Percentiles rank a stretch among this genome's conserved stretches.
Conservation (phyloP, 2,797 vertebrate genomes). For the Microctenopoma steveboyesi region DNA sequence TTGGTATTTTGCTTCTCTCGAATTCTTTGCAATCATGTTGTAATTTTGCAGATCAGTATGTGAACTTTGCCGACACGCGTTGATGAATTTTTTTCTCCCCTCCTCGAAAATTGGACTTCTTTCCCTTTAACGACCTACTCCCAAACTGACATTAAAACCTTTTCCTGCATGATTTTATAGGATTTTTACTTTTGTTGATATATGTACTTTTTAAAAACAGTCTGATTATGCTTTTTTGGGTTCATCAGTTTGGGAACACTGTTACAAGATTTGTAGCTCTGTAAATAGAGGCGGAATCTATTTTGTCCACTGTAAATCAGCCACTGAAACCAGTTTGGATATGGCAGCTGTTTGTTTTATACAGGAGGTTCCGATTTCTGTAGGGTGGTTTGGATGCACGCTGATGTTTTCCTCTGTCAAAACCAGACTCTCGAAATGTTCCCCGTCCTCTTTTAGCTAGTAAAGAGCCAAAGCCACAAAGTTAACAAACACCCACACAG, state of each 20-base stretch:
- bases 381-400: conserved; percentile 69
- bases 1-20: conserved; percentile 79
- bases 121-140: conserved; percentile 82
- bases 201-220: conserved; percentile 71
- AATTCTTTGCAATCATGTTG: conserved; percentile 78
- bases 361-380: conserved; percentile 73
- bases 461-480: conserved; percentile 76
- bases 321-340: conserved; percentile 90
- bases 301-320: conserved; percentile 80
- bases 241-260: conserved; percentile 81
- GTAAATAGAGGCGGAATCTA: conserved; percentile 83
- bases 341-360: conserved; percentile 90
- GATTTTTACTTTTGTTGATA: conserved; percentile 71
- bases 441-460: conserved; percentile 57
- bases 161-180: conserved; percentile 84
- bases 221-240: conserved; percentile 61
- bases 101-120: conserved; percentile 67
- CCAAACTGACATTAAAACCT: conserved; percentile 79
- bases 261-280: conserved; percentile 82
- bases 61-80: conserved; percentile 71
- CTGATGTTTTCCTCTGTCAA: conserved; percentile 43
- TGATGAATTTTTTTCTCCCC: conserved; percentile 45
- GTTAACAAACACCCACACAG: conserved; percentile 27
- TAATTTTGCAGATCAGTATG: conserved; percentile 78
- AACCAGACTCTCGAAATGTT: conserved; percentile 30